Conservation (phyloP, 1,140 invertebrate genomes). For the Adelges cooleyi region DNA sequence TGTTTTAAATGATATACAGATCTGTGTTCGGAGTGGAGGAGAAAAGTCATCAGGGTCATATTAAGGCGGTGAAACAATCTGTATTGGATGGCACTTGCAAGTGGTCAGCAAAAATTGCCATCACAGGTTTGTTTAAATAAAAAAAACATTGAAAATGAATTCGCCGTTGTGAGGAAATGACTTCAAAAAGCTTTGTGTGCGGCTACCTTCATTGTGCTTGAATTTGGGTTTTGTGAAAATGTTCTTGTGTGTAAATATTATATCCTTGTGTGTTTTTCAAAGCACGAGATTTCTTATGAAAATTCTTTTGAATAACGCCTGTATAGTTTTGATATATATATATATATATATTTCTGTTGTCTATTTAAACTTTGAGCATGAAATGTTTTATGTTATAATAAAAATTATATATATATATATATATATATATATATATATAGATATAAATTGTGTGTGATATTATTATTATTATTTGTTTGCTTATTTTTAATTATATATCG, state of each 20-base stretch:
- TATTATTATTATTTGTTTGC: too few species aligned
- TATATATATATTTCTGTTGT: background rate
- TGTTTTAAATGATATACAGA: conserved; percentile 45
- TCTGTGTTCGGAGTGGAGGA: conserved; percentile 89
- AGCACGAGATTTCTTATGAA: conserved; percentile 23
- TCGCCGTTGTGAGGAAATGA: background rate
- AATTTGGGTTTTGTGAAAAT: conserved; percentile 25
- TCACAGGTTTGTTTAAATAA: conserved; percentile 77
- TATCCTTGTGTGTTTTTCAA: background rate
- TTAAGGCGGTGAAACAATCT: conserved; percentile 95
- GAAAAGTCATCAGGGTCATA: conserved; percentile 86
- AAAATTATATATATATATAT: too few species aligned
- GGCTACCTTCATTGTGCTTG: conserved; percentile 20
- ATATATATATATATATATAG: too few species aligned
- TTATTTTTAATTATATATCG: too few species aligned
- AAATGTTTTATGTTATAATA: background rate
- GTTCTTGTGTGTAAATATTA: conserved; percentile 7
- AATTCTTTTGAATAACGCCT: conserved; percentile 4
- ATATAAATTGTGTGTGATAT: too few species aligned
- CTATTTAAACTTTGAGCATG: conserved; percentile 2
- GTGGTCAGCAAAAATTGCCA: conserved; percentile 99
- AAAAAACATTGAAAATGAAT: conserved; percentile 14
- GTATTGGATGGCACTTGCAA: conserved; percentile 99
- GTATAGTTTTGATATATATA: too few species aligned
- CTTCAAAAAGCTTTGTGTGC: conserved; percentile 26